Evolutionary conservation across 2,113 vertebrate genomes (phyloP).

Genomic region (Pygoscelis adeliae): DNA sequence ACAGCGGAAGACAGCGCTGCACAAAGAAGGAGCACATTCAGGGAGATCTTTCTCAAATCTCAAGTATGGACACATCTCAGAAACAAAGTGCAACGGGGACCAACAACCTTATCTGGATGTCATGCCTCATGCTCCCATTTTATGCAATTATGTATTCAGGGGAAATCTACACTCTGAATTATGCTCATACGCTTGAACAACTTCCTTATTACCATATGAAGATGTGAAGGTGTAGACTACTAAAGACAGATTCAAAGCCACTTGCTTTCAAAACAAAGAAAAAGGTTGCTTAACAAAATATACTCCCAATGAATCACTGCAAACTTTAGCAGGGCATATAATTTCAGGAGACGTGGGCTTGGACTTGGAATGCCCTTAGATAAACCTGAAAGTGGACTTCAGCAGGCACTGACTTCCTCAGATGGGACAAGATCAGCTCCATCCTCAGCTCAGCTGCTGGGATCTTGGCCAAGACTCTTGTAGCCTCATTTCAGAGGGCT

Average conservation of each 20-base stretch:
- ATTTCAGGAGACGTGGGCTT: not conserved
- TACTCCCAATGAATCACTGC: not conserved
- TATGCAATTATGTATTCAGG: not conserved
- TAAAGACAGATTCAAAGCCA: conserved; percentile 1
- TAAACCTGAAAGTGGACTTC: not conserved
- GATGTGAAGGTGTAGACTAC: not conserved
- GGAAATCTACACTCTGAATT: not conserved
- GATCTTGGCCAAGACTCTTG: not conserved
- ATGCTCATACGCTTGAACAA: not conserved
- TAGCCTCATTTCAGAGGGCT: not conserved
- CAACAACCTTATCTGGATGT: not conserved
- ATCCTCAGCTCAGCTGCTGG: not conserved
- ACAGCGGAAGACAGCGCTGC: not conserved
- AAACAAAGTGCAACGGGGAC: not conserved
- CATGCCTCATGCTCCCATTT: not conserved
- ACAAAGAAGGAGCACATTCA: not conserved
- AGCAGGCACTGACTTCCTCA: not conserved
- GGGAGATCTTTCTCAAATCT: not conserved
- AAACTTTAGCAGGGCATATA: not conserved
- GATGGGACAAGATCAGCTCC: not conserved
- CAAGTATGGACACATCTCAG: not conserved
- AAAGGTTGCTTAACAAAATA: conserved; percentile 40
- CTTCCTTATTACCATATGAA: conserved; percentile 3
- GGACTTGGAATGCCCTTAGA: not conserved
- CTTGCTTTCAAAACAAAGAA: conserved; percentile 25